Evolutionary conservation across 2,797 vertebrate species (phyloP).

Genomic region (Danio albolineatus): DNA sequence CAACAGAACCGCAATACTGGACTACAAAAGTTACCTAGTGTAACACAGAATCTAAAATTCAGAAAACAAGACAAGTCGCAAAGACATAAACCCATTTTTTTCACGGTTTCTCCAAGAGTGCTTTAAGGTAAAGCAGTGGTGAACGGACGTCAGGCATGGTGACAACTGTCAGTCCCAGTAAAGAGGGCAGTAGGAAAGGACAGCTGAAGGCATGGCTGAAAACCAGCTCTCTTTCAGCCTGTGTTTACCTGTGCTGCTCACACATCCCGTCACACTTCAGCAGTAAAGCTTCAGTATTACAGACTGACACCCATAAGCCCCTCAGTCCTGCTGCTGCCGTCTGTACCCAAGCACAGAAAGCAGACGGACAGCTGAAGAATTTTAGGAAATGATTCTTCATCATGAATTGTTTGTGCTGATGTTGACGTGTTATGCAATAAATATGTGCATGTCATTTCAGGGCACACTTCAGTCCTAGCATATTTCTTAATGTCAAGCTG

Average conservation of each 20-base stretch:
- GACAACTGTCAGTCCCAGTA: slow-evolving; percentile 20
- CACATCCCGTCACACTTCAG: slow-evolving; percentile 41
- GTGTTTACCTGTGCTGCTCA: slow-evolving; percentile 51
- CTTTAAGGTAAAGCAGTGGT: background rate
- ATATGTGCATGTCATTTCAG: background rate
- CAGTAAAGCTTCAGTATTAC: slow-evolving; percentile 30
- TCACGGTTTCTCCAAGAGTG: background rate
- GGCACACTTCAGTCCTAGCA: background rate
- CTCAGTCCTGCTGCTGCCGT: background rate
- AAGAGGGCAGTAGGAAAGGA: background rate
- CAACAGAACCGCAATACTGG: background rate
- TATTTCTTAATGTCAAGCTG: background rate
- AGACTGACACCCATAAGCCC: slow-evolving; percentile 7
- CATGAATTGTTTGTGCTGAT: background rate
- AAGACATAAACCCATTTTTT: no score
- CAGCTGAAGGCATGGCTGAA: slow-evolving; percentile 31
- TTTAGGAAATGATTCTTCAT: background rate
- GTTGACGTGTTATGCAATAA: background rate
- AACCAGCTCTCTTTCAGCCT: background rate
- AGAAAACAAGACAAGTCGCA: background rate
- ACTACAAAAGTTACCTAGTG: background rate
- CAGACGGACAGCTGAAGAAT: background rate
- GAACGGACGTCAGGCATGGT: slow-evolving; percentile 21
- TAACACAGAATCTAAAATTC: background rate
- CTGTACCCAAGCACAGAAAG: slow-evolving; percentile 2